phyloP scores from a whole-genome alignment of 2,113 vertebrate genomes.

The Cnemophilus loriae region DNA sequence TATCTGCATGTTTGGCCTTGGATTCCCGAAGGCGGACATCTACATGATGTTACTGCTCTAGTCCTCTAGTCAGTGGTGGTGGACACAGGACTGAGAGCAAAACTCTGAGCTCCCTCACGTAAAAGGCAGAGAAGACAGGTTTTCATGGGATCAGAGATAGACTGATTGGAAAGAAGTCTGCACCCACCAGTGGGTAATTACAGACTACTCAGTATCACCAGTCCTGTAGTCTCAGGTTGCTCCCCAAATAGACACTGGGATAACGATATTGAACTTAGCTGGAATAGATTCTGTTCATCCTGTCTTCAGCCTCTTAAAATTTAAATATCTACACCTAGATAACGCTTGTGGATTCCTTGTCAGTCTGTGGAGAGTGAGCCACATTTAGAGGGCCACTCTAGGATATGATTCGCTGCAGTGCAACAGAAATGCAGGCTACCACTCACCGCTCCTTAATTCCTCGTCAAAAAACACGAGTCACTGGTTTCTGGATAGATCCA shows the following conservation, averaged over 20 bases:
- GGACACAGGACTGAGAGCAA: background rate
- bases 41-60: background rate
- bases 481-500: background rate
- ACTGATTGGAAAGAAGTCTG: background rate
- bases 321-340: background rate
- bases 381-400: background rate
- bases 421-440: background rate
- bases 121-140: background rate
- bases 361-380: background rate
- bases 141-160: background rate
- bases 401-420: background rate
- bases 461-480: background rate
- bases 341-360: background rate
- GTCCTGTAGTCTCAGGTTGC: background rate
- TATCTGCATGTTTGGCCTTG: background rate
- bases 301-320: background rate
- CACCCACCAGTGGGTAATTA: background rate
- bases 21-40: background rate
- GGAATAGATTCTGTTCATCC: background rate
- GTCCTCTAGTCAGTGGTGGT: background rate
- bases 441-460: background rate
- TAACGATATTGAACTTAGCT: background rate
- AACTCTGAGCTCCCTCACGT: fast-evolving
- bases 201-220: background rate
- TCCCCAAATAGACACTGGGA: background rate